A percentile compares a stretch with the other conserved stretches of the same genome.
Evolutionary conservation across 2,797 vertebrate genomes (phyloP).

Genomic region (Tenualosa ilisha): DNA sequence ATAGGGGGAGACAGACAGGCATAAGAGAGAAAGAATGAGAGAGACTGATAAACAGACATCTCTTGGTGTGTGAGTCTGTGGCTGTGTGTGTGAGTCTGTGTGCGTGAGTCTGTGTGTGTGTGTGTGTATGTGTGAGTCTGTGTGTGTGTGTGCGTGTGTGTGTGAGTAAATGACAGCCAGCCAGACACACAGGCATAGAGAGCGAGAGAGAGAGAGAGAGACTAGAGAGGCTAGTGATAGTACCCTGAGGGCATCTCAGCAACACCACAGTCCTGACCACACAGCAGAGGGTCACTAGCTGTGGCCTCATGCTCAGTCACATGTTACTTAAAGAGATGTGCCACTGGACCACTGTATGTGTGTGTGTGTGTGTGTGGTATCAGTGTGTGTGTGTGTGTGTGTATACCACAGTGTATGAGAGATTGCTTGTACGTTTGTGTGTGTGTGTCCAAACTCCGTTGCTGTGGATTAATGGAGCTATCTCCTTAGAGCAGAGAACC

Average conservation of each 20-base stretch:
- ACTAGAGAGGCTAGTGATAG: not conserved
- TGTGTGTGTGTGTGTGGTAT: not conserved
- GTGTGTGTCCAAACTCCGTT: slow-evolving; percentile 3
- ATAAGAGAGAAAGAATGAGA: not conserved
- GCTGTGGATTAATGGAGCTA: slow-evolving; percentile 17
- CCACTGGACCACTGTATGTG: too few species aligned
- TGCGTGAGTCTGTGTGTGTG: not conserved
- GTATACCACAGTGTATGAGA: not conserved
- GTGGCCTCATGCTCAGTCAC: too few species aligned
- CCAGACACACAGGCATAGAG: not conserved
- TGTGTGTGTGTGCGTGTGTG: too few species aligned
- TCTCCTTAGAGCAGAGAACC: not conserved
- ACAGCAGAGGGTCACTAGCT: not conserved
- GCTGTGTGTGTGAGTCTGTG: too few species aligned
- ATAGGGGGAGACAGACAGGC: not conserved
- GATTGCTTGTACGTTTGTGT: not conserved
- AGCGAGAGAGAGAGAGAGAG: not conserved
- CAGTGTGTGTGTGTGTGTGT: not conserved
- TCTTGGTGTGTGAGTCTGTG: not conserved
- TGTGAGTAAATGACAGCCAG: not conserved
- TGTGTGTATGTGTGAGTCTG: not conserved
- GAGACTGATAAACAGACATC: not conserved
- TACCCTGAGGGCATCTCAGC: not conserved
- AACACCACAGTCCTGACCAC: not conserved
- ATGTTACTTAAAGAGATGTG: too few species aligned